These are phyloP conservation scores for Cryptocheilus praepositus DNA, from an alignment of 2,888 invertebrate genomes.

Conservation along the genomic window DNA sequence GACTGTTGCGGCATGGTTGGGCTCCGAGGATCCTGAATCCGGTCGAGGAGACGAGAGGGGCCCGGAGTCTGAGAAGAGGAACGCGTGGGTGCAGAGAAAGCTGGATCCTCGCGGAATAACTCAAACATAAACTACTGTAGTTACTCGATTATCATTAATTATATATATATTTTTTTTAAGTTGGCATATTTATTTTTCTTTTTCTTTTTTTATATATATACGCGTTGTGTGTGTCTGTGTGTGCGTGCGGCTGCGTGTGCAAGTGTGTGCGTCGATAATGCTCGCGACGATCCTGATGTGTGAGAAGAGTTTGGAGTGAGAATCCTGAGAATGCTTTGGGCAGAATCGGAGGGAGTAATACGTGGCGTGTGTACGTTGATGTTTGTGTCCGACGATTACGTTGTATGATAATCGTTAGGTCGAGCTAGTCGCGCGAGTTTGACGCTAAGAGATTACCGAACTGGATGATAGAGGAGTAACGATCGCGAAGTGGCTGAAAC, in stretches of 20 bases:
- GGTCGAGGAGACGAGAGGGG: background rate
- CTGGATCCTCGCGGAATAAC: too few species aligned
- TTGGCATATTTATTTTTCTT: conserved; percentile 66
- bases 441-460: conserved; percentile 27
- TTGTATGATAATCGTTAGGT: conserved; percentile 43
- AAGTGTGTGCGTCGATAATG: conserved; percentile 4
- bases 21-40: background rate
- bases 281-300: conserved; percentile 1
- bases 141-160: conserved; percentile 13
- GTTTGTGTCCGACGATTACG: background rate
- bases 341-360: background rate
- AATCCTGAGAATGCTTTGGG: too few species aligned
- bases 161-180: conserved; percentile 53
- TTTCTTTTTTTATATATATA: conserved; percentile 46
- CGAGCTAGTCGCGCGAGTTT: conserved; percentile 52
- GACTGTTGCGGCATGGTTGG: background rate
- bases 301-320: background rate
- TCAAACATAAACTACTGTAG: conserved; percentile 22
- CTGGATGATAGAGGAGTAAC: too few species aligned
- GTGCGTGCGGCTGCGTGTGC: background rate
- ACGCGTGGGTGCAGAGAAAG: too few species aligned
- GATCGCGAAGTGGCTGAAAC: background rate
- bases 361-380: background rate
- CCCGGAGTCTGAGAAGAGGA: background rate
- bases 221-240: background rate